phyloP scores from a whole-genome alignment of 2,113 vertebrate species.

The Ranitomeya variabilis region DNA sequence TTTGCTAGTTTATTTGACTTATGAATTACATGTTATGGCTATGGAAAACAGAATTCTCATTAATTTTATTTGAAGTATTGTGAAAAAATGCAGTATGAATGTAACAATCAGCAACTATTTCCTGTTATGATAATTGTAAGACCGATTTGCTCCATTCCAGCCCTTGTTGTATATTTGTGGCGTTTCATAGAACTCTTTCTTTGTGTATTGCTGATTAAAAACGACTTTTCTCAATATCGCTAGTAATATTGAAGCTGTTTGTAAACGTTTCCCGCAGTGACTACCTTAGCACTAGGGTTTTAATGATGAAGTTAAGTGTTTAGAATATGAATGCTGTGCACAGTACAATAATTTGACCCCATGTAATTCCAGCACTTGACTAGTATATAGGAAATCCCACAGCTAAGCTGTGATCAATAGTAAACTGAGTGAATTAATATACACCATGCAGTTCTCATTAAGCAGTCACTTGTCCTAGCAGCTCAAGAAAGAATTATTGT shows the following conservation, averaged over 20 bases:
- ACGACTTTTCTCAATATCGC: not conserved
- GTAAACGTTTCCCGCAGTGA: slow-evolving; percentile 12
- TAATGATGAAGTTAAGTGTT: slow-evolving; percentile 33
- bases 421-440: slow-evolving; percentile 28
- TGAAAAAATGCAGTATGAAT: not conserved
- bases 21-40: not conserved
- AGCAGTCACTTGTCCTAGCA: slow-evolving; percentile 12
- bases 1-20: not conserved
- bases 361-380: slow-evolving; percentile 36
- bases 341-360: slow-evolving; percentile 42
- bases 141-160: not conserved
- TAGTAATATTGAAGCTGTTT: slow-evolving; percentile 15
- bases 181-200: not conserved
- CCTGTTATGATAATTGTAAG: slow-evolving; percentile 12
- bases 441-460: slow-evolving; percentile 43
- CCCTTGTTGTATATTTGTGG: not conserved
- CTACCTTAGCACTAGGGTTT: slow-evolving; percentile 24
- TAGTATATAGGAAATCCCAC: slow-evolving; percentile 10
- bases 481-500: not conserved
- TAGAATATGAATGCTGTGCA: slow-evolving; percentile 13
- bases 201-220: not conserved
- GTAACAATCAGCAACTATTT: not conserved
- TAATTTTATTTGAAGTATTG: not conserved
- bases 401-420: slow-evolving; percentile 36
- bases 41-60: not conserved